Base-by-base conservation (phyloP, 2,888 invertebrate species). In the Amiota minor region DNA sequence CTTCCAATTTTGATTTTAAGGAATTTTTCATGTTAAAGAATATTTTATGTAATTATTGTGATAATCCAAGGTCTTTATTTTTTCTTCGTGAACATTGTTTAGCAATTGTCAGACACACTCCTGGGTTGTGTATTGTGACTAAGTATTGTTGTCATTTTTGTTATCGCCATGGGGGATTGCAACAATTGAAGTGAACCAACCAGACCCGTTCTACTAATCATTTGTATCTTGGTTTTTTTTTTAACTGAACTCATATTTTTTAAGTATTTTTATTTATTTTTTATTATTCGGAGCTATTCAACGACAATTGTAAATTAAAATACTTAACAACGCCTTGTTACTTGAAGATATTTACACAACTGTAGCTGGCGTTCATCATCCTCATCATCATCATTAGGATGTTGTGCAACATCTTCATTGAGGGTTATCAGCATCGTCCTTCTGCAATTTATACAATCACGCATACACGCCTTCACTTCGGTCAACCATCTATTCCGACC, bases 341-440 rank as follows among this genome's bases (percentile, higher is more conserved):
- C 72, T 71, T 76, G 68, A 68, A 76, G 74, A 78, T 81, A 77
- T 83, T 84, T 85, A 78, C 78, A 76, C 78, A 85, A 71, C 64
- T 71, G 64, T 53, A 11, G 59, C 53, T 20, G 59, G 59, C 59
- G 59, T 35, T 35, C 35, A 35, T 35, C 35, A 35, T 35, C 35
- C 35, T 64, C 20, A 69, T 53, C 16, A 50, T 18, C 56, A 67
- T 47, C 65, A 65, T 12, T 49, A 14, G 35, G 35, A 35, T 35
- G 35, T 35, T 35, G 35, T 35, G 35, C 71, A 18, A 61, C 59
- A 71, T 64, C 53, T 50, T 64, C 64, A 18, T 65, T 16, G 18
- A 55, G 64, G n/a, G 64, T 59, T 59, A 35, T 35, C 16, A 55
- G 56, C 53, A 9, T 70, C 18, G 47, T 64, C 23, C 18, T 14